Conservation (phyloP, 2,113 vertebrate species). For the Calonectris borealis region DNA sequence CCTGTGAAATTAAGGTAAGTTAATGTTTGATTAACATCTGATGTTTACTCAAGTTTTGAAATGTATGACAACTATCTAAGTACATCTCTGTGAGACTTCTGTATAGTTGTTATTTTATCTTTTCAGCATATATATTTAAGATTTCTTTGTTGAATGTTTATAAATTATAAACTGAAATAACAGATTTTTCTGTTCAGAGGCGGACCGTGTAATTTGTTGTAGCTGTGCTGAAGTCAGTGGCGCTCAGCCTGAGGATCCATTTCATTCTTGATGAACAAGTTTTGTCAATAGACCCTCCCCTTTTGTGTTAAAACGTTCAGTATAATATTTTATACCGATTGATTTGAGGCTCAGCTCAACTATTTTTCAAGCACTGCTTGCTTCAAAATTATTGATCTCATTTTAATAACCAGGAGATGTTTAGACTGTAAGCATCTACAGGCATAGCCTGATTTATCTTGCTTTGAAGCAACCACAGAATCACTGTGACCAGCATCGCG, state of each 20-base stretch:
- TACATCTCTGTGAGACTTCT: not conserved
- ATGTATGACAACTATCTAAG: not conserved
- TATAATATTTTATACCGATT: not conserved
- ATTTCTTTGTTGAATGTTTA: not conserved
- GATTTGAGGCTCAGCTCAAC: not conserved
- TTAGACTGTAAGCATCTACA: not conserved
- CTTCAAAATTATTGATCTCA: not conserved
- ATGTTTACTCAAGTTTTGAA: not conserved
- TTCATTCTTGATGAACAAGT: not conserved
- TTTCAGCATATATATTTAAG: not conserved
- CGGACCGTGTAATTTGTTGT: not conserved
- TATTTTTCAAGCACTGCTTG: not conserved
- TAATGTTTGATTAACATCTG: not conserved
- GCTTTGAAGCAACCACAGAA: not conserved
- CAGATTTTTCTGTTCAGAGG: not conserved
- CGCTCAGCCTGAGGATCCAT: not conserved
- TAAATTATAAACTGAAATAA: not conserved
- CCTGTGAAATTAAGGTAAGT: not conserved
- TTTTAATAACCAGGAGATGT: not conserved
- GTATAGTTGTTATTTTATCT: not conserved
- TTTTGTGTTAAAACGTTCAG: not conserved
- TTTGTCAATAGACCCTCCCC: not conserved
- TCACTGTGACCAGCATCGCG: accelerated
- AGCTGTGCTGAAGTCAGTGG: not conserved
- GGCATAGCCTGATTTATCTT: not conserved